Evolutionary conservation across 2,113 vertebrate genomes (phyloP).

Genomic region (Carassius auratus): DNA sequence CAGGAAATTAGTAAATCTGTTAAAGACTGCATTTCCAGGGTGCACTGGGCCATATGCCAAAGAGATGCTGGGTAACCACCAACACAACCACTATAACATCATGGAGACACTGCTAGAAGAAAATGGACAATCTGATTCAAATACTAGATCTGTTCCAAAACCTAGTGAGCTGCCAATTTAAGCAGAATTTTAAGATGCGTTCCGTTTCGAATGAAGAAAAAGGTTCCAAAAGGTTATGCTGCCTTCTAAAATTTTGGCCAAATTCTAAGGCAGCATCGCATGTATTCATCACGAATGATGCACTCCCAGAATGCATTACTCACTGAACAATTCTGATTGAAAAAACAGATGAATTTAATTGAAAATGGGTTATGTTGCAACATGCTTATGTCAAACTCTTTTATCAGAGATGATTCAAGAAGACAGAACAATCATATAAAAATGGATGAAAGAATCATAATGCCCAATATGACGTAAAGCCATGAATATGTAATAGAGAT

Average conservation of each 20-base stretch:
- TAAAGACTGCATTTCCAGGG: constrained; percentile 54
- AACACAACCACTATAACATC: constrained; percentile 44
- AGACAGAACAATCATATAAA: background rate
- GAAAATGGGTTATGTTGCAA: background rate
- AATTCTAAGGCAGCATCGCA: background rate
- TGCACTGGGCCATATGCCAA: constrained; percentile 49
- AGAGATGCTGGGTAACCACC: constrained; percentile 42
- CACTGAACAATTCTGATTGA: background rate
- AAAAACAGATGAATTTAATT: background rate
- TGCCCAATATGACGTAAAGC: background rate
- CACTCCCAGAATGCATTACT: background rate
- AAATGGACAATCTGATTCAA: background rate
- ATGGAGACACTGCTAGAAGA: constrained; percentile 39
- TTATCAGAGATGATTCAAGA: background rate
- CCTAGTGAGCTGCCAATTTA: background rate
- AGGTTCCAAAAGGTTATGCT: background rate
- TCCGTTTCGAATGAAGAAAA: background rate
- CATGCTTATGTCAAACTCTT: background rate
- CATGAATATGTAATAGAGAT: background rate
- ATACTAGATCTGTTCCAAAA: background rate
- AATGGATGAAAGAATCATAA: background rate
- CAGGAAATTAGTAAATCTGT: constrained; percentile 24
- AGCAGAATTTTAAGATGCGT: background rate
- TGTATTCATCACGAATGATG: background rate
- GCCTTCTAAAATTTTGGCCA: background rate